Evolutionary conservation across 2,888 invertebrate genomes (phyloP), one percentile per base, ranked within the genome.

Genomic region (Pseudeuparius sepicola): DNA sequence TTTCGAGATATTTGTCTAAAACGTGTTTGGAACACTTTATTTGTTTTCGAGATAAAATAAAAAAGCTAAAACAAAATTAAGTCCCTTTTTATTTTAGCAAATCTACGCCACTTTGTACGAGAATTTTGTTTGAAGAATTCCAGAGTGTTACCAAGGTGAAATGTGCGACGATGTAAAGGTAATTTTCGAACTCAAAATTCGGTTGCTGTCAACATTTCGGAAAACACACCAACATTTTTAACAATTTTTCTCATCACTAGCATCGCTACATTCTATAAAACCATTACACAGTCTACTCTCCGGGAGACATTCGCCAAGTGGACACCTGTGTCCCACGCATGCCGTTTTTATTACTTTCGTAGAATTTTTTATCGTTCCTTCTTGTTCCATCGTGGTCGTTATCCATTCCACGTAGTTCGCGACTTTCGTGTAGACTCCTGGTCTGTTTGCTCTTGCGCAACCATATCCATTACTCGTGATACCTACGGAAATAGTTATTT

Each of bases 401-500:
- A 84, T 79, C 82, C 83, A 84, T 14, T 70, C 66, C 24, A 80
- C 63, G 57, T 84, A 84, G 58, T 79, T 75, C 17, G 75, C 69
- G 6, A 83, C 82, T 60, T 83, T 83, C 1, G 84, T 84, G 62
- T 85, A 85, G 26, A 84, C 82, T 20, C 84, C 84, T 10, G 84
- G 85, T 4, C 83, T 65, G 53, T 78, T 78, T 1, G 82, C 80
- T 43, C 84, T 65, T 1, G 83, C 84, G 57, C 83, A 84, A 0
- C 84, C 83, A 54, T 82, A 82, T 0, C 83, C 83, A 53, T 84
- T 84, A 46, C 82, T 82, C 1, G 84, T 84, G 7, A 85, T 79
- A 6, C 84, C 81, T 54, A 65, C 63, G 37, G 69, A 23, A 6
- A 36, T 35, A 12, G 13, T n/a, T n/a, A n/a, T n/a, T n/a, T n/a